Conservation (phyloP, 2,888 invertebrate species). For the Alsophila aescularia region DNA sequence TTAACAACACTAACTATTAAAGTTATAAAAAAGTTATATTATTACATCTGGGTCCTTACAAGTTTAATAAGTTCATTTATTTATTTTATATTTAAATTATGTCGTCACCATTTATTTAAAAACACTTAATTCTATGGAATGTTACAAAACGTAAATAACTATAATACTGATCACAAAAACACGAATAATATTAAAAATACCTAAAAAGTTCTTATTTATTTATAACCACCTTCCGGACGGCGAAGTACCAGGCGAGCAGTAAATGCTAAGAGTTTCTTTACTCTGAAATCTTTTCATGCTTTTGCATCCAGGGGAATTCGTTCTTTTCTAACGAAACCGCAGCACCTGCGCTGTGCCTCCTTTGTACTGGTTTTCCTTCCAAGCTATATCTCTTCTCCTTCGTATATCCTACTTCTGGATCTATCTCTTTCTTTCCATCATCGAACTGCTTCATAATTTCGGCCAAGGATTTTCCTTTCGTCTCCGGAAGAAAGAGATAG, state of each 20-base stretch:
- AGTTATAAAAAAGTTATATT: not conserved
- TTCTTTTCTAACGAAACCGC: constrained; percentile 71
- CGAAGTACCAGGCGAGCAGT: constrained; percentile 48
- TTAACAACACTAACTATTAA: not conserved
- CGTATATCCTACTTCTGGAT: constrained; percentile 65
- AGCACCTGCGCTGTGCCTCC: constrained; percentile 72
- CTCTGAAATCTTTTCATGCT: constrained; percentile 45
- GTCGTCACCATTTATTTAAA: constrained; percentile 55
- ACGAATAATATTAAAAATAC: constrained; percentile 41
- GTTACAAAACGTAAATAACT: constrained; percentile 44
- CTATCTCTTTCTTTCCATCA: constrained; percentile 66
- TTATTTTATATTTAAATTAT: constrained; percentile 40
- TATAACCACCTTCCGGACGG: constrained; percentile 32
- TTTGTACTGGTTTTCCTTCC: constrained; percentile 46
- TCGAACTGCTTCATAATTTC: constrained; percentile 88
- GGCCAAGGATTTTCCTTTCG: constrained; percentile 87
- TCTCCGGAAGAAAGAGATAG: constrained; percentile 86
- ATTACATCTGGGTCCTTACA: not conserved
- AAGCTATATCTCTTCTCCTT: constrained; percentile 52
- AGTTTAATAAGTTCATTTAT: not conserved
- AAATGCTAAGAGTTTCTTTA: constrained; percentile 34
- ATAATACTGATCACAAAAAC: constrained; percentile 73
- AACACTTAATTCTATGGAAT: constrained; percentile 51
- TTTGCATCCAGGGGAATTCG: constrained; percentile 58
- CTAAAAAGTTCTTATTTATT: constrained; percentile 39